Evolutionary conservation across 2,113 vertebrate species (phyloP), one percentile per base, ranked within the genome.

Genomic region (Seriola quinqueradiata): DNA sequence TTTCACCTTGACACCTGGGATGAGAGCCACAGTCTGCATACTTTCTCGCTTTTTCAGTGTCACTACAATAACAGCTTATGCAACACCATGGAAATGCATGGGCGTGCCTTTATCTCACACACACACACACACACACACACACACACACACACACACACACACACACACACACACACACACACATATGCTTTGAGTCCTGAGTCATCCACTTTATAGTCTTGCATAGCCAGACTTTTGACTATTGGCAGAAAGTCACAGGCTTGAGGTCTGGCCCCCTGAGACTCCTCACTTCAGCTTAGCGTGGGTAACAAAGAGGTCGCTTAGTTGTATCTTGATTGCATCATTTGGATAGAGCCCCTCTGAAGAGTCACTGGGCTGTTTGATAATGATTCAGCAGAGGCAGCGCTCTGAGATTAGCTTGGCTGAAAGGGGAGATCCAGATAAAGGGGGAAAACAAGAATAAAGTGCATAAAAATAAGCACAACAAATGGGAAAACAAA

Each of bases 391-490:
- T 90, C 81, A 89, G 82, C 83, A 14, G 70, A 66, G 55, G 86
- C 77, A 55, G 67, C 16, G 57, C 59, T 85, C 66, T 58, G 83
- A 87, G 77, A 75, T 72, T 10, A 13, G 79, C 77, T 71, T 50
- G 54, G 69, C 78, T 78, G 64, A 66, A 48, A 70, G 60, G 66
- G 72, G 52, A 67, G 34, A 70, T 79, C 40, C 61, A 70, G 71
- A 82, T 77, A 42, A 72, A 81, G 63, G 54, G 38, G 14, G 16
- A 76, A 85, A 86, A 87, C 48, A 57, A 82, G 79, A 85, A 89
- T 81, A 91, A 83, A 90, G 70, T 34, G 67, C 77, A 78, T 81
- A 79, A 83, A 93, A 94, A 94, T 91, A 93, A 93, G 89, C 84
- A 79, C 63, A 88, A 87, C 89, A 88, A 94, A 94, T 91, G 87